Evolutionary conservation across 2,797 vertebrate genomes (phyloP), one percentile per base, ranked within the genome.

Genomic region (Myoxocephalus aenaeus): DNA sequence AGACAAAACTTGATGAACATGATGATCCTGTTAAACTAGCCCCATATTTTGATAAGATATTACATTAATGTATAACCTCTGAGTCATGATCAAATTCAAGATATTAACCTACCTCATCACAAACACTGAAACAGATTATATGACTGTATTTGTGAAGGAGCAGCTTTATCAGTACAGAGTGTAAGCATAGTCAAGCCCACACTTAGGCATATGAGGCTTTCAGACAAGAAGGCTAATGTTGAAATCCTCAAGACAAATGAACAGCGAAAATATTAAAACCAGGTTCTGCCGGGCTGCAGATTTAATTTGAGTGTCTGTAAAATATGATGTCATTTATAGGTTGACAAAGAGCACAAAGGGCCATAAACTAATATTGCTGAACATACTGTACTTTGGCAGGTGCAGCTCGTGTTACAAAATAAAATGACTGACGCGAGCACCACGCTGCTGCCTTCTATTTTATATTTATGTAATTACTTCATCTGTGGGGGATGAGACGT

Each of bases 381-480:
- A 84, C 65, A 40, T 36, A 66, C 40, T 75, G 69, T 79, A 32
- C 57, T 29, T 76, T 25, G 7, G 20, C 18, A 53, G 81, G 20
- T 29, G 44, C 58, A 74, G 67, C 18, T 50, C 0, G 1, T 44
- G 56, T 77, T 70, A 38, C 18, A 69, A 75, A 79, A 84, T 65
- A 25, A 74, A 59, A 75, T 7, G 54, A 79, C 17, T 42, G 29
- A 79, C 58, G 68, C 53, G 67, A 74, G 61, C 29, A 44, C 48
- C 71, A 18, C 17, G 18, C 29, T 44, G 72, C 64, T 74, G 9
- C 25, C 65, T 81, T 75, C 67, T 14, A n/a, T 36, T 76, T 69
- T 80, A 51, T 38, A 69, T 70, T 79, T 56, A 62, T 25, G 62
- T 57, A 53, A 78, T 82, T 58, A 36, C 57, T 68, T 79, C 40